These are phyloP conservation scores for Brotula barbata DNA, from an alignment of 2,797 vertebrate species.

Conservation along the genomic window DNA sequence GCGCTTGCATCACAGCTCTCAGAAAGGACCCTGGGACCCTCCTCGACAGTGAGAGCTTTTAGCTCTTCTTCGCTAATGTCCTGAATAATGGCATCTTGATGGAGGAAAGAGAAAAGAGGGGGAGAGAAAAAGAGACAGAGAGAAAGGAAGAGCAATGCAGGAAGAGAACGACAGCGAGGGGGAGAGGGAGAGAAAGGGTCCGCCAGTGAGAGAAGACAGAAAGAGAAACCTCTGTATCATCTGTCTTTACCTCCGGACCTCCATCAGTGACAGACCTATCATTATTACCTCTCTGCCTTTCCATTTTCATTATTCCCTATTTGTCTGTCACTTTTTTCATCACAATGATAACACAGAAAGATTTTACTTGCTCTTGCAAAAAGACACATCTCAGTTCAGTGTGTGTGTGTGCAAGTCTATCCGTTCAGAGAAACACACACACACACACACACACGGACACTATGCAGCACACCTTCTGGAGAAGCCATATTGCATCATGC, in stretches of 20 bases:
- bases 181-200: constrained; percentile 14
- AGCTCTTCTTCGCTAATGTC: constrained; percentile 84
- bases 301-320: constrained; percentile 69
- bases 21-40: constrained; percentile 78
- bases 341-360: constrained; percentile 44
- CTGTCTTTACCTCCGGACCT: constrained; percentile 68
- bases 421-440: too few relatives aligned
- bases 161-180: constrained; percentile 27
- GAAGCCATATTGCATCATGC: too few relatives aligned
- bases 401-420: background rate
- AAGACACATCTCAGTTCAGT: constrained; percentile 33
- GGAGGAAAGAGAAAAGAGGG: constrained; percentile 50
- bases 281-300: constrained; percentile 66
- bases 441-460: too few relatives aligned
- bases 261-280: constrained; percentile 55
- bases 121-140: background rate
- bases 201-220: constrained; percentile 14
- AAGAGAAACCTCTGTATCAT: constrained; percentile 70
- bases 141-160: background rate
- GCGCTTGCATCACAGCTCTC: constrained; percentile 61
- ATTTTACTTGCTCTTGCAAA: constrained; percentile 42
- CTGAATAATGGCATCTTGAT: constrained; percentile 84
- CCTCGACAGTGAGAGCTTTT: constrained; percentile 83
- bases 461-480: too few relatives aligned
- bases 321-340: constrained; percentile 45